These are phyloP conservation scores for Thumatha senex DNA, from an alignment of 2,888 invertebrate genomes.

Conservation along the genomic window DNA sequence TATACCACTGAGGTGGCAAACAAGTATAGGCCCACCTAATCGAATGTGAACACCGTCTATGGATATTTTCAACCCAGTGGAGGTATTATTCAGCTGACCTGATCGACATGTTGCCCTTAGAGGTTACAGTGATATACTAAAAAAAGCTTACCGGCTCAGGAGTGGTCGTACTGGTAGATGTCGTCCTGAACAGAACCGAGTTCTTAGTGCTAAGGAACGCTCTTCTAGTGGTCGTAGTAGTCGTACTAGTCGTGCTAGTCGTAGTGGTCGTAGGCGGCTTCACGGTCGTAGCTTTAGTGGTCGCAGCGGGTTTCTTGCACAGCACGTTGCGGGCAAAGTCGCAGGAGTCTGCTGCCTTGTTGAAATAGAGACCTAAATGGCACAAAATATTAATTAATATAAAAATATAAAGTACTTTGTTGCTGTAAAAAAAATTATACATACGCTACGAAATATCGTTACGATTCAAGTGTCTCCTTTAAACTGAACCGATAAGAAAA, in stretches of 20 bases:
- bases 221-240: conserved; percentile 68
- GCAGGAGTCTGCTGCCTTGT: conserved; percentile 95
- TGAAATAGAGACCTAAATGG: conserved; percentile 91
- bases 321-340: conserved; percentile 95
- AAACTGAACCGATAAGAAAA: no score
- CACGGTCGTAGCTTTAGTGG: conserved; percentile 73
- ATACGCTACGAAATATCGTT: no score
- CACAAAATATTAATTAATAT: neutral
- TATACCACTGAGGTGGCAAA: no score
- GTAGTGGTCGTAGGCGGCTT: conserved; percentile 63
- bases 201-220: conserved; percentile 74
- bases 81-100: no score
- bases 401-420: no score
- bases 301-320: conserved; percentile 86
- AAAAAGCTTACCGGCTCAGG: conserved; percentile 53
- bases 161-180: conserved; percentile 67
- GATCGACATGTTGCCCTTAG: no score
- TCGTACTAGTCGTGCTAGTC: conserved; percentile 64
- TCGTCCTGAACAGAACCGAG: conserved; percentile 65
- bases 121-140: no score
- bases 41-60: no score
- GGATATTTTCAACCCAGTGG: no score
- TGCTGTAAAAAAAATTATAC: no score
- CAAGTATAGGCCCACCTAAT: no score
- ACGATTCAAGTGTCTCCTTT: no score